Percentiles rank a stretch among this genome's conserved stretches.
Conservation (phyloP, 2,888 invertebrate genomes). For the Diarsia dahlii region DNA sequence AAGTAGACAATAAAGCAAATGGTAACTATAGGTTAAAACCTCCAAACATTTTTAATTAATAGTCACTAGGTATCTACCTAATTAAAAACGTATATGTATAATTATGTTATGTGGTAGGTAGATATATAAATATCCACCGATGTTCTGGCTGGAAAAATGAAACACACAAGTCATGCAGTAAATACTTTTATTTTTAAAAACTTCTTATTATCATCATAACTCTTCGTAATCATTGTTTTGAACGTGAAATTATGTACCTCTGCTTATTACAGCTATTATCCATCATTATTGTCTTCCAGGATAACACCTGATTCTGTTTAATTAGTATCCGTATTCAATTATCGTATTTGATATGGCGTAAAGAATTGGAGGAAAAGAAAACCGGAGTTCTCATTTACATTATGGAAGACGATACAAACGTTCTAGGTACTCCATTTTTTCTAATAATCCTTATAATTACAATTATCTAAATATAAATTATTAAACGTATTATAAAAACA, state of each 20-base stretch:
- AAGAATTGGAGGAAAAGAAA: conserved; percentile 78
- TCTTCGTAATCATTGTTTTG: conserved; percentile 83
- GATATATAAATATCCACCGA: neutral
- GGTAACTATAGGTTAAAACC: neutral
- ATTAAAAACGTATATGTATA: neutral
- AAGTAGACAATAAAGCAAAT: neutral
- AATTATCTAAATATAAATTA: conserved; percentile 64
- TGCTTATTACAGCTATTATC: conserved; percentile 86
- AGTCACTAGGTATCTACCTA: neutral
- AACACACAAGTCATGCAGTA: conserved; percentile 83
- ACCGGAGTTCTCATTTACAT: conserved; percentile 79
- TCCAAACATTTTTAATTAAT: neutral
- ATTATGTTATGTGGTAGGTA: neutral
- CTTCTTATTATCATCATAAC: conserved; percentile 84
- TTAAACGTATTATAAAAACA: conserved; percentile 54
- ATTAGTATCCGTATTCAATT: conserved; percentile 75
- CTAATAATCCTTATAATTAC: conserved; percentile 71
- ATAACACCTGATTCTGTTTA: conserved; percentile 83
- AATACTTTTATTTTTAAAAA: conserved; percentile 90
- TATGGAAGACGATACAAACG: conserved; percentile 89
- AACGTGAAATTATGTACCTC: conserved; percentile 86
- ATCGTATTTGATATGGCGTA: conserved; percentile 75
- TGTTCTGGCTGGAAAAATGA: conserved; percentile 64
- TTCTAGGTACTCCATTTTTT: conserved; percentile 79
- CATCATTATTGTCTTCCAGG: conserved; percentile 90